Evolutionary conservation across 2,888 invertebrate genomes (phyloP).

Genomic region (Callyntrura guangdongensis): DNA sequence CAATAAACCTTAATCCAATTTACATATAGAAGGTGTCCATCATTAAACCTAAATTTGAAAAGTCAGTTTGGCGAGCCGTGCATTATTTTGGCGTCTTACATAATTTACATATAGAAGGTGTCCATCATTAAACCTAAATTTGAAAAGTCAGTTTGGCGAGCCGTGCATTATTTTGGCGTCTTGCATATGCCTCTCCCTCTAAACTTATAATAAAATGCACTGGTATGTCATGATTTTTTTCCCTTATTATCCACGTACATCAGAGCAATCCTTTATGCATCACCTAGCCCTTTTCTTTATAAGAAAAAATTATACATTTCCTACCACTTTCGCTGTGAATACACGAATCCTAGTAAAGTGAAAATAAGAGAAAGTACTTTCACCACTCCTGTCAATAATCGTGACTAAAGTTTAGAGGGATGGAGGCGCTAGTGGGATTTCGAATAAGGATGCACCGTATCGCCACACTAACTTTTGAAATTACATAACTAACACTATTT

Average conservation of each 20-base stretch:
- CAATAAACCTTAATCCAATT: constrained; percentile 58
- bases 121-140: not conserved
- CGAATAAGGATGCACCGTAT: too few relatives aligned
- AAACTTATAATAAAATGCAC: too few relatives aligned
- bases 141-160: constrained; percentile 36
- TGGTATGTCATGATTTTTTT: too few relatives aligned
- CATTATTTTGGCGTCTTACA: too few relatives aligned
- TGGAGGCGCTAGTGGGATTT: too few relatives aligned
- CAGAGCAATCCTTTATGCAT: not conserved
- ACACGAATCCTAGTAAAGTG: too few relatives aligned
- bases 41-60: not conserved
- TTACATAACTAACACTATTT: too few relatives aligned
- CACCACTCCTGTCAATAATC: too few relatives aligned
- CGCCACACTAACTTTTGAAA: too few relatives aligned
- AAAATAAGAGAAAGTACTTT: too few relatives aligned
- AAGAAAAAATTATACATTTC: not conserved
- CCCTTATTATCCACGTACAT: not conserved
- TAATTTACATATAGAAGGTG: constrained; percentile 21
- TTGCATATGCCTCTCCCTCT: not conserved
- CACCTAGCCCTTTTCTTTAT: not conserved
- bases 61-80: constrained; percentile 20
- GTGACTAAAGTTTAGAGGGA: too few relatives aligned
- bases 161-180: not conserved
- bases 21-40: constrained; percentile 20
- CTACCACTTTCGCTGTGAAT: not conserved